Evolutionary conservation across 2,797 vertebrate genomes (phyloP).

Genomic region (Leontocebus nigricollis): DNA sequence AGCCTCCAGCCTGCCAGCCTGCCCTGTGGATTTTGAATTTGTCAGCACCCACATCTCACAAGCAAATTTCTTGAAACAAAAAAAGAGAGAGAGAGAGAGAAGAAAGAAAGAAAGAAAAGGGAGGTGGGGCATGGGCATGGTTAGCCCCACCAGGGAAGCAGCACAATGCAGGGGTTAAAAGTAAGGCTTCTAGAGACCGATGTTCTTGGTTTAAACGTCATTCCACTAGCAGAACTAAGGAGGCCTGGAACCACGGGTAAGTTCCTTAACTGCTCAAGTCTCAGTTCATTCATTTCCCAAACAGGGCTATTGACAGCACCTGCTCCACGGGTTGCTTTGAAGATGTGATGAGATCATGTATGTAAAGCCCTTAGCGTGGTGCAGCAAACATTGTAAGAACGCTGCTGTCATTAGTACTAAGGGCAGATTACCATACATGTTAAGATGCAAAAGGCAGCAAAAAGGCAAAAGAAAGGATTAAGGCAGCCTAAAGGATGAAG

Average conservation of each 20-base stretch:
- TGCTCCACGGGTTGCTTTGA: neutral
- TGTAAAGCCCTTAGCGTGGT: neutral
- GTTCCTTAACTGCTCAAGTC: neutral
- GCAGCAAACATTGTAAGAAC: neutral
- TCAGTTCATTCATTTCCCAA: neutral
- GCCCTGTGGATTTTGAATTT: neutral
- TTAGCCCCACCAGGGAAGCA: neutral
- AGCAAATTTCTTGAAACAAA: neutral
- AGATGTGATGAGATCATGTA: neutral
- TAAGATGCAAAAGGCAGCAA: neutral
- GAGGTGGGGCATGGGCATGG: too few species aligned
- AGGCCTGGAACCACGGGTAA: neutral
- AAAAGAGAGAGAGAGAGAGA: too few species aligned
- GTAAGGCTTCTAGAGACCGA: too few species aligned
- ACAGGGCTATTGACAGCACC: neutral
- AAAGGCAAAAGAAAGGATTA: neutral
- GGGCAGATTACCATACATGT: neutral
- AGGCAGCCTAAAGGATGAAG: neutral
- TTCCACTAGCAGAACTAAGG: neutral
- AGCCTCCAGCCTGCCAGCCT: neutral
- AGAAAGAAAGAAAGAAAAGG: neutral
- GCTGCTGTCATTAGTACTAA: neutral
- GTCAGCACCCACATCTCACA: neutral
- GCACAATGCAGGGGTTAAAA: too few species aligned
- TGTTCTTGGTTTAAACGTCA: neutral